A percentile compares a stretch with the other conserved stretches of the same genome.
Conservation (phyloP, 2,888 invertebrate genomes). For the Chorisops tibialis region DNA sequence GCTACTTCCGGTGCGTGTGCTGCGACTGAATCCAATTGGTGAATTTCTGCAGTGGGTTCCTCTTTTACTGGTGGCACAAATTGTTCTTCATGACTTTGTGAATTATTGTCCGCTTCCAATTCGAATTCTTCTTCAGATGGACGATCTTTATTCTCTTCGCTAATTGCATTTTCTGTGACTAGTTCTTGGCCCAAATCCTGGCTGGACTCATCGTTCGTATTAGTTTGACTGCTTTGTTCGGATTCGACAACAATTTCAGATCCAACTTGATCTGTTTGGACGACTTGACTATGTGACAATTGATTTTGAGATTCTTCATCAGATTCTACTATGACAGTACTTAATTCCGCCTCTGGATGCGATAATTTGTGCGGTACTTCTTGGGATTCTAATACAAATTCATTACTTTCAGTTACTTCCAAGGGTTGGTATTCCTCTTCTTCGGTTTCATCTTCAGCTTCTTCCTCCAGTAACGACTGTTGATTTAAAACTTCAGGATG, state of each 20-base stretch:
- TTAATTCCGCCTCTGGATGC: too few relatives aligned
- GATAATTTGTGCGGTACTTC: background rate
- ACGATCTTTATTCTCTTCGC: background rate
- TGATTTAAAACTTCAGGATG: too few relatives aligned
- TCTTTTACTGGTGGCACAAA: background rate
- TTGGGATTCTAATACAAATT: background rate
- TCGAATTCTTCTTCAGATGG: background rate
- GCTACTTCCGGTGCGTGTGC: too few relatives aligned
- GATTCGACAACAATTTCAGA: background rate
- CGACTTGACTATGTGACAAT: background rate
- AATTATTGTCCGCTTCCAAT: background rate
- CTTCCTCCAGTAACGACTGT: too few relatives aligned
- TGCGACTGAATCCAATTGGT: background rate
- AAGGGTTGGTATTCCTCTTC: too few relatives aligned
- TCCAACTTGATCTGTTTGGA: background rate
- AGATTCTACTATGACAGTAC: background rate
- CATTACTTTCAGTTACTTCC: too few relatives aligned
- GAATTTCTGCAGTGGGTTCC: background rate
- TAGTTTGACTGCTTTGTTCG: too few relatives aligned
- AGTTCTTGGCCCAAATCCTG: too few relatives aligned
- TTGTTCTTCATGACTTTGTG: background rate
- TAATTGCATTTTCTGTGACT: background rate
- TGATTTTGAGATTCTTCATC: background rate
- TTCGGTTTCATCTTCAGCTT: too few relatives aligned
- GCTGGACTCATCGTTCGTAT: too few relatives aligned